phyloP scores from a whole-genome alignment of 2,888 invertebrate species.

The Mimumesa dahlbomi region DNA sequence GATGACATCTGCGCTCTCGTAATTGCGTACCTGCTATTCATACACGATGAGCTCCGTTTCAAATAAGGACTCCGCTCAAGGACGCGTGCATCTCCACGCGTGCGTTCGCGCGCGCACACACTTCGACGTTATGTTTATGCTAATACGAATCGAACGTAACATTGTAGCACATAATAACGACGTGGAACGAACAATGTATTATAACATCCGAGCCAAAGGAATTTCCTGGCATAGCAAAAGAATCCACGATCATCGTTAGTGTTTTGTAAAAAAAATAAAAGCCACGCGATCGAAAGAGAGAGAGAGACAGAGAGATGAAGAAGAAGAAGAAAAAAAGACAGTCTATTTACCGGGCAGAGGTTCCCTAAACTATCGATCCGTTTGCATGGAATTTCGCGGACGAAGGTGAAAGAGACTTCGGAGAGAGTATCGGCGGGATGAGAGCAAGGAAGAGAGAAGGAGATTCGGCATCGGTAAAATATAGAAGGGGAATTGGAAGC shows the following conservation, averaged over 20 bases:
- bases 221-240: no score
- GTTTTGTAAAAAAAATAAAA: background rate
- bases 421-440: background rate
- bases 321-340: background rate
- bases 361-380: conserved; percentile 26
- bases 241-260: background rate
- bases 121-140: conserved; percentile 45
- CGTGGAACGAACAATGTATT: no score
- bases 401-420: background rate
- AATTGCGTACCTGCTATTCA: conserved; percentile 55
- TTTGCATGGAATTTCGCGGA: conserved; percentile 24
- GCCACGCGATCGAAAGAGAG: no score
- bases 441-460: conserved; percentile 7
- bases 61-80: conserved; percentile 52
- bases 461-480: conserved; percentile 53
- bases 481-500: conserved; percentile 51
- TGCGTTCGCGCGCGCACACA: no score
- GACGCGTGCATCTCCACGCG: conserved; percentile 25
- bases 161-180: conserved; percentile 5
- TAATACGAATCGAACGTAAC: conserved; percentile 33
- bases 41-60: conserved; percentile 45
- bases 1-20: conserved; percentile 48
- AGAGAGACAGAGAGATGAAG: background rate
- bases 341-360: conserved; percentile 5
- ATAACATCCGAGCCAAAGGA: no score